Percentiles rank a stretch among this genome's conserved stretches.
Conservation (phyloP, 2,797 vertebrate genomes). For the Brotula barbata region DNA sequence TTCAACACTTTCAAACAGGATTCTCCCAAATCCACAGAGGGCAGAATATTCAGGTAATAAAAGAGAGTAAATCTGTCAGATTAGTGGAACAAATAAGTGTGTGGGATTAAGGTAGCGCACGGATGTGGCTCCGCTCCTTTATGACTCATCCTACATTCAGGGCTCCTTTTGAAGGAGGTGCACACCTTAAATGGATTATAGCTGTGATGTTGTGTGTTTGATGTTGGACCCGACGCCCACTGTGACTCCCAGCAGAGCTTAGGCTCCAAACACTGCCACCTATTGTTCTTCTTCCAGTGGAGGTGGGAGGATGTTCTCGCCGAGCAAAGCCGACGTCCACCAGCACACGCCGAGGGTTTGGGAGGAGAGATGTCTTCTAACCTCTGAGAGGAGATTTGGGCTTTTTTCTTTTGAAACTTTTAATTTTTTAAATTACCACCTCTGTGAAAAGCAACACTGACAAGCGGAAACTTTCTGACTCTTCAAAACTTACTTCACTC, state of each 20-base stretch:
- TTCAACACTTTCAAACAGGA: slow-evolving; percentile 53
- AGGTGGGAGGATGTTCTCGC: too few relatives aligned
- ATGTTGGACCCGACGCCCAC: slow-evolving; percentile 75
- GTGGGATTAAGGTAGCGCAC: slow-evolving; percentile 73
- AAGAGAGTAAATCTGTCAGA: slow-evolving; percentile 74
- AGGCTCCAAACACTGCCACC: slow-evolving; percentile 69
- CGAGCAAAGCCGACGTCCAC: too few relatives aligned
- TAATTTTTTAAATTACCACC: too few relatives aligned
- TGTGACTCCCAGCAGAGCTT: slow-evolving; percentile 62
- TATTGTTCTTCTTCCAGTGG: slow-evolving; percentile 60
- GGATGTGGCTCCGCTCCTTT: slow-evolving; percentile 63
- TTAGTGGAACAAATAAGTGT: slow-evolving; percentile 70
- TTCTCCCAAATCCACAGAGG: slow-evolving; percentile 58
- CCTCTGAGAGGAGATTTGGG: too few relatives aligned
- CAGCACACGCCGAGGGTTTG: too few relatives aligned
- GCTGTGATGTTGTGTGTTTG: slow-evolving; percentile 65
- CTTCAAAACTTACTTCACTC: too few relatives aligned
- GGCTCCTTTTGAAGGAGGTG: slow-evolving; percentile 60
- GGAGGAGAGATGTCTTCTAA: too few relatives aligned
- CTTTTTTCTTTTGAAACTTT: too few relatives aligned
- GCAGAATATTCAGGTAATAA: slow-evolving; percentile 70
- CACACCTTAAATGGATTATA: slow-evolving; percentile 75
- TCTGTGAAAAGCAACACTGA: too few relatives aligned
- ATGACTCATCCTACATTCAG: slow-evolving; percentile 71
- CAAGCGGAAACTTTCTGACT: too few relatives aligned